Base-by-base conservation (phyloP, 2,797 vertebrate species). In the Neopelma chrysocephalum region DNA sequence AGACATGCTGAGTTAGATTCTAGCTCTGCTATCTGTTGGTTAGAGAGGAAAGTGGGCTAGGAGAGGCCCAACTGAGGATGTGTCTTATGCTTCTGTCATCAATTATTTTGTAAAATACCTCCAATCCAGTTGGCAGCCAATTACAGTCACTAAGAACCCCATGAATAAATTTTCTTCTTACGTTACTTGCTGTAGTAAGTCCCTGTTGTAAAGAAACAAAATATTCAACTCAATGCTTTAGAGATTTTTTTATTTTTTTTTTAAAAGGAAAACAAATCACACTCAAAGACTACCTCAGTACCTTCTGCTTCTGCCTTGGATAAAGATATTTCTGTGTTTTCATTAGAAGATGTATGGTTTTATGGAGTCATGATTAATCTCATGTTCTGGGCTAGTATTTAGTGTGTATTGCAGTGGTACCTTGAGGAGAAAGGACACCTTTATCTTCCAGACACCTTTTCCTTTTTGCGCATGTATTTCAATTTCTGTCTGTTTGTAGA, bases 281-380 rank as follows among this genome's bases (percentile, higher is more conserved):
- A 69, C 54, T 89, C 26, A 6, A 32, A 68, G 36, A 19, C n/a
- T 95, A 50, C 62, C 58, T 75, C 31, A 93, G 85, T 76, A 83
- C 54, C 40, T 26, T 85, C 80, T 62, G 40, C 79, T 77, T 84
- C 76, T 92, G 50, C 90, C 84, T 56, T 84, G 79, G 68, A 18
- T 82, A 79, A 88, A 94, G 83, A 45, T 81, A 80, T 89, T 87
- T 51, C 70, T 93, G 9, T 94, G 27, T 93, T 96, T 96, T 95
- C 54, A 47, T 85, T 95, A 90, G 76, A 88, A 94, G 81, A 96
- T 86, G 42, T 82, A 95, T 94, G 65, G 47, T 61, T 97, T 96
- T 96, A 82, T 81, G 87, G 89, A 91, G 91, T 78, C 84, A 65
- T 65, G 85, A 80, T 93, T 96, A 94, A 93, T 90, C 83, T 95